Percentiles rank a stretch among this genome's conserved stretches.
phyloP scores from a whole-genome alignment of 2,888 invertebrate genomes.

The Hymenopus coronatus region DNA sequence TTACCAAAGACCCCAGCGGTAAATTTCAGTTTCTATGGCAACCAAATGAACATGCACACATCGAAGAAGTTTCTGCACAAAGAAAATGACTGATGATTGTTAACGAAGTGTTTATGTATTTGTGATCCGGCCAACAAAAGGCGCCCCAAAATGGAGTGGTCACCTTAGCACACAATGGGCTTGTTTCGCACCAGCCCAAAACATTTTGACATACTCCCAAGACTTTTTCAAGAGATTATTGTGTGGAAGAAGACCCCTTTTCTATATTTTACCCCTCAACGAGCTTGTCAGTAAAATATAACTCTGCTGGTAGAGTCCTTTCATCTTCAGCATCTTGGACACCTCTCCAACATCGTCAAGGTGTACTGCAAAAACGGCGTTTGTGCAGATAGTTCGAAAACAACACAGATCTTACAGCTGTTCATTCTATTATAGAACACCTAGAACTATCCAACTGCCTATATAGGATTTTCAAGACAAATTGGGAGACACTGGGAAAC shows the following conservation, averaged over 20 bases:
- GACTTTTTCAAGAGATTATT: conserved; percentile 6
- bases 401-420: too few species aligned
- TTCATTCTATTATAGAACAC: too few species aligned
- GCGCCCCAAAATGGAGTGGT: not conserved
- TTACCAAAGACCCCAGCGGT: not conserved
- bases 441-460: too few species aligned
- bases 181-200: not conserved
- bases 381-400: too few species aligned
- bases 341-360: not conserved
- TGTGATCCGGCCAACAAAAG: not conserved
- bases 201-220: conserved; percentile 9
- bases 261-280: conserved; percentile 3
- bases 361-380: not conserved
- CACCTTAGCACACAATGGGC: not conserved
- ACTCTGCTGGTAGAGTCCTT: not conserved
- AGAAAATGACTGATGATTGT: not conserved
- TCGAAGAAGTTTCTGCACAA: not conserved
- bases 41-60: not conserved
- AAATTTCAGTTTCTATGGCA: not conserved
- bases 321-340: not conserved
- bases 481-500: too few species aligned
- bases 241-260: conserved; percentile 9
- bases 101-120: not conserved
- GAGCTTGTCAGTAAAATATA: conserved; percentile 15
- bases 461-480: too few species aligned